These are phyloP conservation scores for Haliaeetus leucogaster DNA, from an alignment of 2,113 vertebrate species.

Conservation along the genomic window DNA sequence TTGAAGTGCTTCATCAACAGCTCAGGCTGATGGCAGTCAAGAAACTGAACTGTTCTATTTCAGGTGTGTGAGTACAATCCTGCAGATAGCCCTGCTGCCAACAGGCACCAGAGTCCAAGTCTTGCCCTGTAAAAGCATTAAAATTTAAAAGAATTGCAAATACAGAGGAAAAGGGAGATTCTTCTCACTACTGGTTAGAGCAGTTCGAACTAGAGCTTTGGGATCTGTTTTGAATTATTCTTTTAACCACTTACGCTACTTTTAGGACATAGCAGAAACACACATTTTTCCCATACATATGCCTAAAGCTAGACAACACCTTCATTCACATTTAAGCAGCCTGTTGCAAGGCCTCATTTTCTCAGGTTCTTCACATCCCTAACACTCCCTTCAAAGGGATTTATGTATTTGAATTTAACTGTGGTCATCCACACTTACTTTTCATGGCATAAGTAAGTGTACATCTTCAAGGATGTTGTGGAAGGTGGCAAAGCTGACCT, in stretches of 20 bases:
- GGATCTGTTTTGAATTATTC: not conserved
- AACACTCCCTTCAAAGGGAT: not conserved
- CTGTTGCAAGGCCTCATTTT: not conserved
- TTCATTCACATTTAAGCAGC: not conserved
- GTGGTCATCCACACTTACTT: not conserved
- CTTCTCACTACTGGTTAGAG: not conserved
- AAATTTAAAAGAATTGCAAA: not conserved
- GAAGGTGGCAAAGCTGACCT: too few species aligned
- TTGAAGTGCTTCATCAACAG: not conserved
- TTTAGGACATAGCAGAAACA: not conserved
- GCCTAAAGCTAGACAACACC: not conserved
- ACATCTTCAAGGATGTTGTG: not conserved
- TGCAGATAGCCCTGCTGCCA: not conserved
- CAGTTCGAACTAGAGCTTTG: not conserved
- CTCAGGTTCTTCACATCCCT: not conserved
- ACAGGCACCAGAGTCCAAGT: not conserved
- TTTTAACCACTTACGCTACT: not conserved
- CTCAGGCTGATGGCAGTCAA: not conserved
- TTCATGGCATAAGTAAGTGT: not conserved
- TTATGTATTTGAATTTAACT: not conserved
- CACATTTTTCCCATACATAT: not conserved
- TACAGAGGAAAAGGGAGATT: not conserved
- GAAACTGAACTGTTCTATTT: not conserved
- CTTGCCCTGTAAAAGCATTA: not conserved
- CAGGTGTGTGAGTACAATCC: not conserved